These are phyloP conservation scores for Lacerta viridis DNA, from an alignment of 2,797 vertebrate species.

Conservation along the genomic window DNA sequence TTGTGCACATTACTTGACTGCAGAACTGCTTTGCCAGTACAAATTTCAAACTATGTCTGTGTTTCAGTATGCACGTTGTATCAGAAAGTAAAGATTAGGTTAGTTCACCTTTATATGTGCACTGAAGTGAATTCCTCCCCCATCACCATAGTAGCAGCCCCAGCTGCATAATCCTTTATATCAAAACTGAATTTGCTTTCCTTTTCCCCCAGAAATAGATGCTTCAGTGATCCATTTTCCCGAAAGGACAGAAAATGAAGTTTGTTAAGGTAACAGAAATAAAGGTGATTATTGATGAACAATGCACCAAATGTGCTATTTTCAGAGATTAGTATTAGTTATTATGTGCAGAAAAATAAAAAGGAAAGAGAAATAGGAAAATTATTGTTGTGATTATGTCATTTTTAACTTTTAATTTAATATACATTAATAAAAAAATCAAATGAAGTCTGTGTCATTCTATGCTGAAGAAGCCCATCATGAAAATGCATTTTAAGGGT, in stretches of 20 bases:
- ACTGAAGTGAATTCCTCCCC: too few species aligned
- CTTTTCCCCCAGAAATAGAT: background rate
- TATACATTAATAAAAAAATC: background rate
- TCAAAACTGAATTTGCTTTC: background rate
- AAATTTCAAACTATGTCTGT: too few species aligned
- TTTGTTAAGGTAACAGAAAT: background rate
- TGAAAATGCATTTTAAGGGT: background rate
- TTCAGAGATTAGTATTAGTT: background rate
- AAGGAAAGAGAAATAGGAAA: background rate
- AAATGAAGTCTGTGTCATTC: background rate
- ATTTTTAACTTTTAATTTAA: background rate
- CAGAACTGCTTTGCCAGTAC: too few species aligned
- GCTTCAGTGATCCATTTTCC: background rate
- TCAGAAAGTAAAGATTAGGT: too few species aligned
- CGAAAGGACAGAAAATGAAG: background rate
- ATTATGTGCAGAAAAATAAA: background rate
- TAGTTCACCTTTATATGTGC: too few species aligned
- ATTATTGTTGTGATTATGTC: background rate
- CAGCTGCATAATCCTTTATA: background rate
- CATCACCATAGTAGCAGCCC: background rate
- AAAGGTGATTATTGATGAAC: background rate
- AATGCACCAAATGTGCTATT: background rate
- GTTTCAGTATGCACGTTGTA: too few species aligned
- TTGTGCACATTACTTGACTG: too few species aligned
- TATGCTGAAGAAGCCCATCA: background rate